These are phyloP conservation scores for Pemphredon lugubris DNA, from an alignment of 2,888 invertebrate species.

Conservation along the genomic window DNA sequence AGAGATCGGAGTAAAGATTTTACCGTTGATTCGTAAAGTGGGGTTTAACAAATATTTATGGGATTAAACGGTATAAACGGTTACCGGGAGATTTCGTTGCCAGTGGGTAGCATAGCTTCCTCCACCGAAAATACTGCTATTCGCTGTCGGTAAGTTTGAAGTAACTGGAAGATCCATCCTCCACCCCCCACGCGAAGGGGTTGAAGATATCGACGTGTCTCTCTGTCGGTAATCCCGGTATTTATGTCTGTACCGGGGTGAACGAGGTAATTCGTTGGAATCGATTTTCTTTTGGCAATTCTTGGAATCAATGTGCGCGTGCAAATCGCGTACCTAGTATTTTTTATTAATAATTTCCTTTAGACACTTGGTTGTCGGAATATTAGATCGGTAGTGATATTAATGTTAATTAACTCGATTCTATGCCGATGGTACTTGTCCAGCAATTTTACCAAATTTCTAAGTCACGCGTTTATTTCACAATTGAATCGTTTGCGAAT, in stretches of 20 bases:
- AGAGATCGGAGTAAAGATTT: no score
- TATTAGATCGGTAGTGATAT: no score
- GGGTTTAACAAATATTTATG: background rate
- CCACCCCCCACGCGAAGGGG: background rate
- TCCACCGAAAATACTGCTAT: background rate
- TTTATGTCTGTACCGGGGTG: background rate
- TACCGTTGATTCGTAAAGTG: no score
- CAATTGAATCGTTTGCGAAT: background rate
- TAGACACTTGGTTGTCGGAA: no score
- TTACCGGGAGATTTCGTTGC: background rate
- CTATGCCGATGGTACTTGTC: no score
- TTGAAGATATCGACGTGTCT: background rate
- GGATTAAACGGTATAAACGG: background rate
- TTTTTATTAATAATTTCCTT: no score
- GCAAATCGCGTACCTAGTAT: no score
- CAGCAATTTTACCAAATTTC: no score
- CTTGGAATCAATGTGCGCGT: no score
- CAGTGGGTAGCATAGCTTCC: background rate
- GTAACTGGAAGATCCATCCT: background rate
- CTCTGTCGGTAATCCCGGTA: background rate
- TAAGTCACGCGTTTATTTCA: background rate
- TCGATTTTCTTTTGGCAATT: no score
- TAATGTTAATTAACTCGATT: no score
- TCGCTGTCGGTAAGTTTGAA: constrained; percentile 7
- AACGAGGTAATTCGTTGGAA: no score